Conservation (phyloP, 2,888 invertebrate species). For the Dasysyrphus tricinctus region DNA sequence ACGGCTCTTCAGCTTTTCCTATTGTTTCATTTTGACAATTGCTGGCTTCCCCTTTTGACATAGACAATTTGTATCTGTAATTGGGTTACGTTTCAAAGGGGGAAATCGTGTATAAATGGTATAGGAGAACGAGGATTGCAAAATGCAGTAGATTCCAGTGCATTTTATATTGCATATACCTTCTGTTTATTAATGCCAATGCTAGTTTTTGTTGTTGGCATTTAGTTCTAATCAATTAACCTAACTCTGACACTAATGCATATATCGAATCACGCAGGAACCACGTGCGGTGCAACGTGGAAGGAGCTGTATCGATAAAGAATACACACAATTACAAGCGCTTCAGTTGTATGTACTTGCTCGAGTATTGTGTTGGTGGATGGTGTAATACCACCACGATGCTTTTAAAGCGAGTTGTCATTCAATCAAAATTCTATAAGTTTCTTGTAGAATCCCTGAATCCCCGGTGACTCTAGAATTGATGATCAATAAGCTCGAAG, state of each 20-base stretch:
- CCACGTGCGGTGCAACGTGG: constrained; percentile 17
- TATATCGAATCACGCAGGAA: constrained; percentile 60
- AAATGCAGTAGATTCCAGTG: constrained; percentile 42
- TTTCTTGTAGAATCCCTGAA: too few relatives aligned
- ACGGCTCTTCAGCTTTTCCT: constrained; percentile 77
- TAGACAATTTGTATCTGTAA: constrained; percentile 71
- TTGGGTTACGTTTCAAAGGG: constrained; percentile 71
- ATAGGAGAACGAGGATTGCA: constrained; percentile 25
- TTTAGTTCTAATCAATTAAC: constrained; percentile 73
- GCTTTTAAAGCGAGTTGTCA: too few relatives aligned
- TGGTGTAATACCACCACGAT: too few relatives aligned
- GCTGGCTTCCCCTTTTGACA: constrained; percentile 67
- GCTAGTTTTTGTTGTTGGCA: constrained; percentile 54
- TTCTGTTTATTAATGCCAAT: not conserved
- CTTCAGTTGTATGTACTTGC: not conserved
- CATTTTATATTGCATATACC: constrained; percentile 62
- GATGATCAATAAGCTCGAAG: too few relatives aligned
- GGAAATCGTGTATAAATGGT: constrained; percentile 24
- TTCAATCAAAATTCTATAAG: too few relatives aligned
- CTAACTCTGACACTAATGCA: constrained; percentile 64
- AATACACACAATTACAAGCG: not conserved
- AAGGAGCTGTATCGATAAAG: not conserved
- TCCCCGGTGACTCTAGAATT: too few relatives aligned
- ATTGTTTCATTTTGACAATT: constrained; percentile 66
- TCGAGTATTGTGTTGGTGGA: not conserved